Evolutionary conservation across 1,140 invertebrate species (phyloP), one percentile per base, ranked within the genome.

Genomic region (Oncopodura yosiiana): DNA sequence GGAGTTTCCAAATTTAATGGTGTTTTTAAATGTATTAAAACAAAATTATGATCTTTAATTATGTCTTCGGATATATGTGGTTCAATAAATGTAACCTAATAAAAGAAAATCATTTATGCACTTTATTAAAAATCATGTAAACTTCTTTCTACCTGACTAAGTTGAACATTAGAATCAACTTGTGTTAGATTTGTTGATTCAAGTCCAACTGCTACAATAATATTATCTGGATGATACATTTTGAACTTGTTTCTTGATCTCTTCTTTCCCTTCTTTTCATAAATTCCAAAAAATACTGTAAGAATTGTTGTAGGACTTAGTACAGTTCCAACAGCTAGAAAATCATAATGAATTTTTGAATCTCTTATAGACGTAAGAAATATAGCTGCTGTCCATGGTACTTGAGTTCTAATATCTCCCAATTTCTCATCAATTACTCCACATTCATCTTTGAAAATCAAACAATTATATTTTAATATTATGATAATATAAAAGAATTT

Each of bases 311-410:
- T 51, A 0, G 58, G 58, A 14, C 53, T 36, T 11, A 60, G 27
- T 12, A 60, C 56, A 12, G 49, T 49, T 16, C 53, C 58, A 19
- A 41, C 42, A 24, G 53, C 37, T 11, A 8, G 16, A 41, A 41
- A 41, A 32, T 44, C 29, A 9, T 32, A 51, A 0, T 26, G 26
- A 1, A 38, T 34, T 1, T 18, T 5, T n/a, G 37, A 11, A 9
- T 48, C 27, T 9, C 5, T 19, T 8, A 16, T 23, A n/a, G 38
- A 36, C 24, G 39, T 12, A 21, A 45, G 18, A 39, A 60, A 60
- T 16, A 61, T 53, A 27, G 29, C 59, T 14, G 45, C 59, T 1
- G 59, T 53, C 59, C 59, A 61, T 42, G 59, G 59, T 4, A 43
- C 26, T 27, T 53, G 42, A 8, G 54, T 56, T n/a, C 53, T n/a